phyloP scores from a whole-genome alignment of 2,888 invertebrate genomes.

The Lepas anatifera region DNA sequence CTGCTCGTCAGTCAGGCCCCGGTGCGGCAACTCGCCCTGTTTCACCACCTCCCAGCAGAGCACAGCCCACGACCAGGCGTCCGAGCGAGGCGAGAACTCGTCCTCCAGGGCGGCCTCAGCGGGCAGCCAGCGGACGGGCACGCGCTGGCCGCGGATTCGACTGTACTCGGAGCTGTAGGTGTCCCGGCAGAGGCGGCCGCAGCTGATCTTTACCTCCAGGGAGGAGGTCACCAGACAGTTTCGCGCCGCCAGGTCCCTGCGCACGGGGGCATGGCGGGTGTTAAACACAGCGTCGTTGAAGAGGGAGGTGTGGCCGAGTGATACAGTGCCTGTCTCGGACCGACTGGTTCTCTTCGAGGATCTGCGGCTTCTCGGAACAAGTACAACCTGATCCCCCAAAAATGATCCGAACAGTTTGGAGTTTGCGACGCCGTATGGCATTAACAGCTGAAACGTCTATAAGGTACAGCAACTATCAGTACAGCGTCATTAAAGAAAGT shows the following conservation, averaged over 20 bases:
- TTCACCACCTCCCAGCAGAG: conserved; percentile 81
- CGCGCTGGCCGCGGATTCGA: conserved; percentile 65
- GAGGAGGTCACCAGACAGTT: conserved; percentile 75
- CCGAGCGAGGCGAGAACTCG: conserved; percentile 83
- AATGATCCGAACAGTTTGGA: too few relatives aligned
- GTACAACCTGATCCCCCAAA: too few relatives aligned
- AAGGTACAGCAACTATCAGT: too few relatives aligned
- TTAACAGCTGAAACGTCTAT: too few relatives aligned
- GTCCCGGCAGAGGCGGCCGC: conserved; percentile 64
- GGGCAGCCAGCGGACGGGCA: conserved; percentile 83
- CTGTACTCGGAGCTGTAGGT: conserved; percentile 83
- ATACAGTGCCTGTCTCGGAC: too few relatives aligned
- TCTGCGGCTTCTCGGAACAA: too few relatives aligned
- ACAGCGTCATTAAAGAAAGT: too few relatives aligned
- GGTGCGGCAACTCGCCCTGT: conserved; percentile 62
- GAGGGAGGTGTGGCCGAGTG: too few relatives aligned
- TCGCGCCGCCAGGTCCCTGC: conserved; percentile 80
- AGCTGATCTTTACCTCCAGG: conserved; percentile 68
- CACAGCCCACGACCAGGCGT: conserved; percentile 81
- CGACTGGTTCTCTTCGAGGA: too few relatives aligned
- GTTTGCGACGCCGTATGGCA: too few relatives aligned
- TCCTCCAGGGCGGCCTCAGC: conserved; percentile 79
- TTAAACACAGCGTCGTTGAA: not conserved
- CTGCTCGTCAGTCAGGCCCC: conserved; percentile 60
- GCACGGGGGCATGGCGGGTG: conserved; percentile 44